These are phyloP conservation scores for Drosophila bipectinata DNA, from an alignment of 1,140 invertebrate species.

Conservation along the genomic window DNA sequence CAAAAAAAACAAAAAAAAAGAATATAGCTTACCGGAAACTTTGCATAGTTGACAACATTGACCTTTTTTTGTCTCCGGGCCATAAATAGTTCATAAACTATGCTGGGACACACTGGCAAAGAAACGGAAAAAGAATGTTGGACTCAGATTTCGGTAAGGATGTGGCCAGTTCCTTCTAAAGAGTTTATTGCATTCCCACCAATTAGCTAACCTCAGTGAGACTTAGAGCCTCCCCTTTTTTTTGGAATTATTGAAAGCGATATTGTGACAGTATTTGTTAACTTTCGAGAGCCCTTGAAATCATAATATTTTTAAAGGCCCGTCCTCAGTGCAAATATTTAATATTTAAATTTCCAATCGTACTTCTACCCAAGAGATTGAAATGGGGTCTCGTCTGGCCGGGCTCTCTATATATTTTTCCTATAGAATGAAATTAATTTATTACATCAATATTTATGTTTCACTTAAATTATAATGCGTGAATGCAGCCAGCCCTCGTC, in stretches of 20 bases:
- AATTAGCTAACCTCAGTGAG: slow-evolving; percentile 56
- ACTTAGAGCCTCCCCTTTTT: too few species aligned
- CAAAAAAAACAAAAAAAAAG: slow-evolving; percentile 9
- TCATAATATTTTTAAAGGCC: not conserved
- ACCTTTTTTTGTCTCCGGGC: slow-evolving; percentile 31
- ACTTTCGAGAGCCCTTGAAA: not conserved
- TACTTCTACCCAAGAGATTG: not conserved
- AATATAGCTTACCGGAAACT: slow-evolving; percentile 40
- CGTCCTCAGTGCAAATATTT: not conserved
- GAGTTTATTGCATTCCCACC: slow-evolving; percentile 70
- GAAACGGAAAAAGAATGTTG: not conserved
- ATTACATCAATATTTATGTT: slow-evolving; percentile 83
- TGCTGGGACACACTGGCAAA: slow-evolving; percentile 14
- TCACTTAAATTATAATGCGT: slow-evolving; percentile 83
- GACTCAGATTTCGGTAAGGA: not conserved
- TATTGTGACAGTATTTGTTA: slow-evolving; percentile 17
- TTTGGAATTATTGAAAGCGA: too few species aligned
- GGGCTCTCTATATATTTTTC: slow-evolving; percentile 40
- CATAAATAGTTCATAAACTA: slow-evolving; percentile 81
- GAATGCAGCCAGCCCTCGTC: slow-evolving; percentile 71
- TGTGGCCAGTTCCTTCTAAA: not conserved
- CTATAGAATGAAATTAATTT: slow-evolving; percentile 79
- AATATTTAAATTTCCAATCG: too few species aligned
- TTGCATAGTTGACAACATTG: slow-evolving; percentile 76
- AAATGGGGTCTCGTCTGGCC: not conserved